phyloP scores from a whole-genome alignment of 2,888 invertebrate species.

The Tuta absoluta region DNA sequence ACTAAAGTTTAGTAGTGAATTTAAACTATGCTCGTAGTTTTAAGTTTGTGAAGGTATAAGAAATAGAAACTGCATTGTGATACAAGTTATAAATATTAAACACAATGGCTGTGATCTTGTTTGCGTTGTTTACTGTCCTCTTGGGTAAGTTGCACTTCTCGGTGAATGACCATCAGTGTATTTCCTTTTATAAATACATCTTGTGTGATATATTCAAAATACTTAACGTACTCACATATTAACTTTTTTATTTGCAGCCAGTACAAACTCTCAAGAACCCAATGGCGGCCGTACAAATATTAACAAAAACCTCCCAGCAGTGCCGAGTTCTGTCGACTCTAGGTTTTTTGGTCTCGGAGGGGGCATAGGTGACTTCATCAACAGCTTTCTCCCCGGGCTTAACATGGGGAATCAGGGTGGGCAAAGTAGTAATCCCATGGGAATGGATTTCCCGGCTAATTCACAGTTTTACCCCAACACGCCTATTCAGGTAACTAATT shows the following conservation, averaged over 20 bases:
- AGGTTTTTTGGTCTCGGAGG: conserved; percentile 39
- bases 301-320: conserved; percentile 2
- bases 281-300: not conserved
- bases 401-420: conserved; percentile 44
- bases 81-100: not conserved
- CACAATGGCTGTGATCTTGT: conserved; percentile 20
- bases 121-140: not conserved
- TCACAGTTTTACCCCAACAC: conserved; percentile 44
- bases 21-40: not conserved
- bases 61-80: not conserved
- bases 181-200: not conserved
- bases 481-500: conserved; percentile 36
- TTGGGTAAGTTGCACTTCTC: conserved; percentile 9
- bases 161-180: not conserved
- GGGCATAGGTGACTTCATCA: conserved; percentile 33
- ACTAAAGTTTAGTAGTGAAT: not conserved
- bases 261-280: conserved; percentile 12
- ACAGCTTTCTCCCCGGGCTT: conserved; percentile 39
- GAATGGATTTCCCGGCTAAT: conserved; percentile 42
- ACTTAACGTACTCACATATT: not conserved
- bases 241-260: conserved; percentile 6
- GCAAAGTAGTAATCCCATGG: conserved; percentile 38
- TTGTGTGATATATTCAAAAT: not conserved
- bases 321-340: conserved; percentile 33
- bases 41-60: not conserved